Conservation (phyloP, 2,113 vertebrate genomes). For the Chamaetylas fuelleborni region DNA sequence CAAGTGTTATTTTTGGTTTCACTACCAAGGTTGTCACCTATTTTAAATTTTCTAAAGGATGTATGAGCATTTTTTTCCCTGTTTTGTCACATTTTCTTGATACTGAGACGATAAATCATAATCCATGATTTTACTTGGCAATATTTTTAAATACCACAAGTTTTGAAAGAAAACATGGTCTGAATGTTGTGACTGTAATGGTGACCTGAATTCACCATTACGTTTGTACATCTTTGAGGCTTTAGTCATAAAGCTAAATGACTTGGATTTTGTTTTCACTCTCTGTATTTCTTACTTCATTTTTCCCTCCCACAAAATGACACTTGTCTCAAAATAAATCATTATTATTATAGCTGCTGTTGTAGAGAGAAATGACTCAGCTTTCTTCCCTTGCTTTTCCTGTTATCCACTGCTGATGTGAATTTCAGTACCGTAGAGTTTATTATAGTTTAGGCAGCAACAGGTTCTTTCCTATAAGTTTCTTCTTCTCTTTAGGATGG, state of each 20-base stretch:
- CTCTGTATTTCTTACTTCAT: neutral
- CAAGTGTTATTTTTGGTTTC: constrained; percentile 9
- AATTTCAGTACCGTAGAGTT: neutral
- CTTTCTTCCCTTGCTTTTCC: constrained; percentile 11
- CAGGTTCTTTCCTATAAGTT: neutral
- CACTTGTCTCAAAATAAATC: constrained; percentile 47
- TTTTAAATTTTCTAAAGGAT: neutral
- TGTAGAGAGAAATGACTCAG: constrained; percentile 22
- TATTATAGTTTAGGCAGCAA: neutral
- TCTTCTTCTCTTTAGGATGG: neutral
- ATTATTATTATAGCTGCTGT: neutral
- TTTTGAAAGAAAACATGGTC: constrained; percentile 50
- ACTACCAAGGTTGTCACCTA: neutral
- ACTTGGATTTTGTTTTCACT: constrained; percentile 36
- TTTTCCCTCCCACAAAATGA: constrained; percentile 26
- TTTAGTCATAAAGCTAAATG: constrained; percentile 20
- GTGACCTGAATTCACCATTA: constrained; percentile 42
- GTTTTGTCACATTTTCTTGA: constrained; percentile 19
- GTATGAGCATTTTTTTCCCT: neutral
- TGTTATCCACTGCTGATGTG: neutral
- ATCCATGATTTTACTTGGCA: constrained; percentile 30
- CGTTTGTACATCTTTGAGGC: neutral
- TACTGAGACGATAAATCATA: constrained; percentile 20
- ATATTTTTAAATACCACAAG: neutral
- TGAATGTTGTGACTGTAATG: constrained; percentile 30